Conservation (phyloP, 2,888 invertebrate genomes). For the Dysmachus trigonus region DNA sequence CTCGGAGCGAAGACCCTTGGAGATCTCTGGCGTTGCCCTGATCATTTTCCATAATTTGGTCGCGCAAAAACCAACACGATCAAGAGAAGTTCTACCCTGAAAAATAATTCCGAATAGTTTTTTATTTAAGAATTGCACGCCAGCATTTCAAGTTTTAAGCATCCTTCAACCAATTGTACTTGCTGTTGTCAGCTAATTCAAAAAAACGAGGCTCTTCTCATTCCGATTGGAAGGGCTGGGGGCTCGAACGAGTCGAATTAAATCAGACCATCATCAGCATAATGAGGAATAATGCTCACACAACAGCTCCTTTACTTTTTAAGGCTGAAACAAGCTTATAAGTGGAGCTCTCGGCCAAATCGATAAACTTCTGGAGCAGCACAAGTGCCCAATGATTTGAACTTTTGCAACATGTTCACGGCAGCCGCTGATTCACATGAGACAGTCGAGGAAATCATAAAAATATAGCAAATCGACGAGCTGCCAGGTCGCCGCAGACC, state of each 20-base stretch:
- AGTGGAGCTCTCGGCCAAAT: not conserved
- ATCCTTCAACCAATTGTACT: not conserved
- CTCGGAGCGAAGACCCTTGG: constrained; percentile 54
- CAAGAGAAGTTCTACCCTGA: not conserved
- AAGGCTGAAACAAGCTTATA: not conserved
- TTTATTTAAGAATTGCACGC: not conserved
- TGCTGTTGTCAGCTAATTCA: not conserved
- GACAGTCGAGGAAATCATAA: not conserved
- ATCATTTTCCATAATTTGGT: constrained; percentile 58
- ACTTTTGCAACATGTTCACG: not conserved
- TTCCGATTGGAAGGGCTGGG: not conserved
- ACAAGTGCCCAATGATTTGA: not conserved
- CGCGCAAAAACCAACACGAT: not conserved
- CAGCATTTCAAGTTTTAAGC: not conserved
- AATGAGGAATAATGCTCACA: not conserved
- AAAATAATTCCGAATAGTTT: not conserved
- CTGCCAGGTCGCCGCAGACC: not conserved
- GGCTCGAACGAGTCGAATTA: not conserved
- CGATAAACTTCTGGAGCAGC: not conserved
- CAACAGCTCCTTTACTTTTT: not conserved
- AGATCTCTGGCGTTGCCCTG: constrained; percentile 56
- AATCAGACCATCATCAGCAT: not conserved
- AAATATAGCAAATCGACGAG: not conserved
- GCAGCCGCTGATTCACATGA: not conserved
- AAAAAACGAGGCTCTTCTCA: not conserved